These are phyloP conservation scores for Melospiza melodia DNA, from an alignment of 2,113 vertebrate genomes.

Conservation along the genomic window DNA sequence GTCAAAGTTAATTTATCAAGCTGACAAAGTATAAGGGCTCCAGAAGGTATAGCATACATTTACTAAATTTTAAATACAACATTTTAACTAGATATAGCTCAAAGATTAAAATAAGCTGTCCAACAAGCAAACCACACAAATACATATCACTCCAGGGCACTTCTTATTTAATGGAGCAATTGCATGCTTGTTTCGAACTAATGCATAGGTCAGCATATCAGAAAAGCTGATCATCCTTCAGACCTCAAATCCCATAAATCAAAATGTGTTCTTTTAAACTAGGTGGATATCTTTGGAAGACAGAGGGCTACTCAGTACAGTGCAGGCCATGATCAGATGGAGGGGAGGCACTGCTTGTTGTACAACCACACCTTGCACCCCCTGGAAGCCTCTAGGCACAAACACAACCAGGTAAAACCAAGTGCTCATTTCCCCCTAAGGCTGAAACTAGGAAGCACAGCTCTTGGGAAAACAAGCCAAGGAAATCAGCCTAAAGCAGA, in stretches of 20 bases:
- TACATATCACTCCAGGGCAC: neutral
- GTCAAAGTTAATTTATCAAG: conserved; percentile 70
- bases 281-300: neutral
- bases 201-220: neutral
- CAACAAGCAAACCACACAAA: conserved; percentile 27
- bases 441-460: neutral
- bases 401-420: neutral
- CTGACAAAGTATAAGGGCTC: conserved; percentile 67
- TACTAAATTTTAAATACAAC: conserved; percentile 62
- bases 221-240: neutral
- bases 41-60: conserved; percentile 68
- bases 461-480: neutral
- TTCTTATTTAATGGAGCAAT: neutral
- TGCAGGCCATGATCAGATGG: neutral
- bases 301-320: neutral
- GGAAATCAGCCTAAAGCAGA: neutral
- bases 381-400: neutral
- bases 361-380: neutral
- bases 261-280: neutral
- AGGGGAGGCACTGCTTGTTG: neutral
- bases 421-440: neutral
- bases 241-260: neutral
- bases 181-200: neutral
- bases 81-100: conserved; percentile 58
- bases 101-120: conserved; percentile 44